phyloP scores from a whole-genome alignment of 2,797 vertebrate species.

The Sebastiscus tertius region DNA sequence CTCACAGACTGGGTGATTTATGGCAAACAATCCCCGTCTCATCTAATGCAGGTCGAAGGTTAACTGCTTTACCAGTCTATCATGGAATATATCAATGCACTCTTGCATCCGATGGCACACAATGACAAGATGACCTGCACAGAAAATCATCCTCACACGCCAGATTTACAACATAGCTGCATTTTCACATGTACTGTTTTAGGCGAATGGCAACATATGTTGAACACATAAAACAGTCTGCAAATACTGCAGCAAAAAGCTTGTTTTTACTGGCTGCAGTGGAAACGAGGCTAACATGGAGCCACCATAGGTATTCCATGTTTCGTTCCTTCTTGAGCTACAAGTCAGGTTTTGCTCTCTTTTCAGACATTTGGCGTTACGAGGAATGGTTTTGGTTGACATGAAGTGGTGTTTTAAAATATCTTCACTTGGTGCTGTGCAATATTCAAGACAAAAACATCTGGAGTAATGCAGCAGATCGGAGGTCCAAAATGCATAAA shows the following conservation, averaged over 20 bases:
- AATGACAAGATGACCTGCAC: neutral
- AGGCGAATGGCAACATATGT: slow-evolving; percentile 37
- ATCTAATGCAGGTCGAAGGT: slow-evolving; percentile 17
- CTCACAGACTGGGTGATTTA: neutral
- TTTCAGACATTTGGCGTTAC: slow-evolving; percentile 18
- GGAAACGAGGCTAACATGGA: neutral
- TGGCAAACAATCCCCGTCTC: slow-evolving; percentile 1
- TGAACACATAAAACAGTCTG: slow-evolving; percentile 38
- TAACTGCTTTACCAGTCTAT: slow-evolving; percentile 13
- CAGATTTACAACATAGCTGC: neutral
- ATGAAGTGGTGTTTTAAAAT: slow-evolving; percentile 12
- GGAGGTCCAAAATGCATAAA: neutral
- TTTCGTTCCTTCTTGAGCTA: slow-evolving; percentile 20
- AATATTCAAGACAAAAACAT: slow-evolving; percentile 4
- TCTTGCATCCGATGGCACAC: neutral
- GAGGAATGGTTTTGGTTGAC: slow-evolving; percentile 15
- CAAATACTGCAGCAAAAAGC: slow-evolving; percentile 9
- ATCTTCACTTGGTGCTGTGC: neutral
- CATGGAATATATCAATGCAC: neutral
- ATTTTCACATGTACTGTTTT: slow-evolving; percentile 13
- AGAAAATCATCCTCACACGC: neutral
- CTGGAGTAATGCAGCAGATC: slow-evolving; percentile 18
- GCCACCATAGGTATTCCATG: slow-evolving; percentile 35
- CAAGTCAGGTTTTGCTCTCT: slow-evolving; percentile 21
- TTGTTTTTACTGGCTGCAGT: slow-evolving; percentile 50